A percentile compares a stretch with the other conserved stretches of the same genome.
Evolutionary conservation across 92 coral and sea anemone species (phyloP).

Genomic region (Porites evermanni): DNA sequence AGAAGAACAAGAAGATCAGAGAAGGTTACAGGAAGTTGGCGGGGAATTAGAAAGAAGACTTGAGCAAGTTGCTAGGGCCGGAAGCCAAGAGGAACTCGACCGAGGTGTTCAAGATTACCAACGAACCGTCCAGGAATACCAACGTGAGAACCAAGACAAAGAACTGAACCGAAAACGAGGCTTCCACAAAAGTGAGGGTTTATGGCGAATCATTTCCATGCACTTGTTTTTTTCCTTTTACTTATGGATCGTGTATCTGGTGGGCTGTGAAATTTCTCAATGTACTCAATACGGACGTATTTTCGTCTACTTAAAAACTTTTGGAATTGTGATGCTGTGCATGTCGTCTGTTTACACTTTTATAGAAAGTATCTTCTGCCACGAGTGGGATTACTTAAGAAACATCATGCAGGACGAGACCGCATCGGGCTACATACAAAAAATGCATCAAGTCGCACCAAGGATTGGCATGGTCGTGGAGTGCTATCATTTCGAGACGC

Average conservation of each 20-base stretch:
- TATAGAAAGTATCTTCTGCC: constrained; percentile 50
- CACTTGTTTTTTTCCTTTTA: constrained; percentile 56
- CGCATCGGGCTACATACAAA: constrained; percentile 54
- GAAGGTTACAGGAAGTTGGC: constrained; percentile 18
- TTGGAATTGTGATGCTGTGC: constrained; percentile 38
- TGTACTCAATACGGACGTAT: constrained; percentile 49
- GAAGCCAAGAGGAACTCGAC: constrained; percentile 19
- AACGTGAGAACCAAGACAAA: constrained; percentile 31
- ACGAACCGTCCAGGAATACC: constrained; percentile 30
- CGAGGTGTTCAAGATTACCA: constrained; percentile 41
- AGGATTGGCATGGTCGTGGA: constrained; percentile 51
- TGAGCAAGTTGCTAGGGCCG: constrained; percentile 43
- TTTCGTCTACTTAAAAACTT: constrained; percentile 25
- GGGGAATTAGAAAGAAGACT: constrained; percentile 38
- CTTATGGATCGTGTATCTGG: constrained; percentile 48
- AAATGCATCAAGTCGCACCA: constrained; percentile 53
- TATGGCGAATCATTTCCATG: constrained; percentile 54
- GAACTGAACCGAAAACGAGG: constrained; percentile 48
- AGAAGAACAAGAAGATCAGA: constrained; percentile 34
- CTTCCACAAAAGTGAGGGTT: constrained; percentile 36
- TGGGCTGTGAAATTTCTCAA: constrained; percentile 55
- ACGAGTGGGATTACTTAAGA: constrained; percentile 56
- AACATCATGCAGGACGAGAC: constrained; percentile 67
- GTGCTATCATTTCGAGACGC: constrained; percentile 61
- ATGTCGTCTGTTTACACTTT: constrained; percentile 43